Conservation (phyloP, 2,888 invertebrate genomes). For the Caenorhabditis sinica region DNA sequence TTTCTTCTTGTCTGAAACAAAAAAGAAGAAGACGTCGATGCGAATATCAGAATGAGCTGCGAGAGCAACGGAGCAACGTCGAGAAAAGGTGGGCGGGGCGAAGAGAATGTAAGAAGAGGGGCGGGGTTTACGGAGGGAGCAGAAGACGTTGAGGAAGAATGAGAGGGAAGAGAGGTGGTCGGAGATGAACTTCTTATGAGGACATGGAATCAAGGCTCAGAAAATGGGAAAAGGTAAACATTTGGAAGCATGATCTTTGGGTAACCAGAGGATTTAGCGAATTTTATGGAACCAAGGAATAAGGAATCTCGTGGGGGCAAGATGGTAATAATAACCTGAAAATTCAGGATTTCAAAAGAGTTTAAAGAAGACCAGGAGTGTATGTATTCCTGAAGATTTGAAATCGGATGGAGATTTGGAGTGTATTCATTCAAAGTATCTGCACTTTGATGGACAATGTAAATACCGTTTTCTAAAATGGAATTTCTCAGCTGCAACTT, state of each 20-base stretch:
- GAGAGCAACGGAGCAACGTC: constrained; percentile 23
- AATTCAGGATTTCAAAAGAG: too few species aligned
- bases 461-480: too few species aligned
- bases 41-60: constrained; percentile 42
- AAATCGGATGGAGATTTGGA: too few species aligned
- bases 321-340: too few species aligned
- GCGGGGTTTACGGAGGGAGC: constrained; percentile 19
- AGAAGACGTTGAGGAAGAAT: constrained; percentile 6
- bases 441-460: too few species aligned
- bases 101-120: constrained; percentile 11
- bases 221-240: background rate
- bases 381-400: too few species aligned
- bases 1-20: constrained; percentile 19
- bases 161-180: background rate
- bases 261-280: background rate
- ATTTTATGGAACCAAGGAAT: background rate
- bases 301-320: too few species aligned
- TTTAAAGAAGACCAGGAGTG: too few species aligned
- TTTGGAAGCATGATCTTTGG: background rate
- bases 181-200: constrained; percentile 39
- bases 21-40: constrained; percentile 19
- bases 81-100: constrained; percentile 18
- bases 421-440: too few species aligned
- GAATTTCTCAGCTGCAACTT: too few species aligned
- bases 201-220: constrained; percentile 13